Evolutionary conservation across 53 echinoderm and acorn worm genomes (phyloP).

Genomic region (Zoroaster sp.): DNA sequence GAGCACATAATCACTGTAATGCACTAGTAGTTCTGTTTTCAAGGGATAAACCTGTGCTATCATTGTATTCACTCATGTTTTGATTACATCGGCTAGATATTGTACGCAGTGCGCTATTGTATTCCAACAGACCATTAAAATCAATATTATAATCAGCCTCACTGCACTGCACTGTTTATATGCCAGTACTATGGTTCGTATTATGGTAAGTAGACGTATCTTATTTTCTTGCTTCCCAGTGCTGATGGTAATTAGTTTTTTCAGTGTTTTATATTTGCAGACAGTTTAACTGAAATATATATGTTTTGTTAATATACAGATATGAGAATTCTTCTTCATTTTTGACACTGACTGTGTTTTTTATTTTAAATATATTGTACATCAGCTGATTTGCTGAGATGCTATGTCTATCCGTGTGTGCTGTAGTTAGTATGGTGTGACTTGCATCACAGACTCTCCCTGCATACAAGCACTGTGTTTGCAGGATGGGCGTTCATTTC

Average conservation of each 20-base stretch:
- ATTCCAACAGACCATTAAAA: neutral
- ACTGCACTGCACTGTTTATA: neutral
- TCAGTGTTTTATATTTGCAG: neutral
- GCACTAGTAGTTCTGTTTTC: neutral
- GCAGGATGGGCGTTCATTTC: neutral
- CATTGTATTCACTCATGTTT: neutral
- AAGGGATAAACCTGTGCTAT: neutral
- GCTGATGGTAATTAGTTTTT: too few species aligned
- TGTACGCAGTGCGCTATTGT: constrained; percentile 22
- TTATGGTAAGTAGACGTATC: constrained; percentile 33
- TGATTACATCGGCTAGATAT: neutral
- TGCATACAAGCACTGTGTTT: neutral
- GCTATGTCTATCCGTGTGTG: too few species aligned
- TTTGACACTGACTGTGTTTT: too few species aligned
- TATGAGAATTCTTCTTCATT: too few species aligned
- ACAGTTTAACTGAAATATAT: too few species aligned
- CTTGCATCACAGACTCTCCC: too few species aligned
- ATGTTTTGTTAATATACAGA: too few species aligned
- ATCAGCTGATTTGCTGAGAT: too few species aligned
- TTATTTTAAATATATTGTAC: too few species aligned
- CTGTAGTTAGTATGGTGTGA: too few species aligned
- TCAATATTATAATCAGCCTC: neutral
- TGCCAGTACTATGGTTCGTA: constrained; percentile 4
- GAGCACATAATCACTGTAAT: neutral
- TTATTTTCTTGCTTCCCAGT: neutral